Conservation (phyloP, 2,888 invertebrate species). For the Subacronicta megacephala region DNA sequence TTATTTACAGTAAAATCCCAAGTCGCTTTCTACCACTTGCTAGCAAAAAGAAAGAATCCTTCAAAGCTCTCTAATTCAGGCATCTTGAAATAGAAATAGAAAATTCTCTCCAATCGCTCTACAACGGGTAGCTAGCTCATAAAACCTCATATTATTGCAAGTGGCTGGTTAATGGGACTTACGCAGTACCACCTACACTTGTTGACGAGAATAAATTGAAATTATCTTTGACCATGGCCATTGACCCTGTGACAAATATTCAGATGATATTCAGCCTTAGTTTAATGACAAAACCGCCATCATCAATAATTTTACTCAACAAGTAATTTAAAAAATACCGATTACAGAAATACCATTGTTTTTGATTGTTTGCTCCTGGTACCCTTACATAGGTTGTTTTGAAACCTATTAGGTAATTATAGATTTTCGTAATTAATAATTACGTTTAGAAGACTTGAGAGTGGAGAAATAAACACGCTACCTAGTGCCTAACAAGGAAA, state of each 20-base stretch:
- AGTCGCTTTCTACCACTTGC: no score
- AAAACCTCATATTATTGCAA: conserved; percentile 33
- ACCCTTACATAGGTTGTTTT: no score
- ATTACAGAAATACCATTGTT: no score
- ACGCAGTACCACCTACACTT: conserved; percentile 30
- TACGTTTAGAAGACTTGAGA: neutral
- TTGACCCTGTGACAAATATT: conserved; percentile 56
- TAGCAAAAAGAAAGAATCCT: no score
- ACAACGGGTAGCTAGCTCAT: conserved; percentile 30
- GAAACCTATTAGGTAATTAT: no score
- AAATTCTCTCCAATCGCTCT: conserved; percentile 6
- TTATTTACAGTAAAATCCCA: no score
- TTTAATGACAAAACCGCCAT: neutral
- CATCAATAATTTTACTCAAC: no score
- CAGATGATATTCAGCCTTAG: conserved; percentile 18
- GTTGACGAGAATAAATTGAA: conserved; percentile 62
- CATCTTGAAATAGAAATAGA: conserved; percentile 17
- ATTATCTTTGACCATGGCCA: conserved; percentile 63
- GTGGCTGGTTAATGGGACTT: conserved; percentile 28
- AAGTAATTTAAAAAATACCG: no score
- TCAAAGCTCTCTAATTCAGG: neutral
- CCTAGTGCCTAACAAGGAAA: conserved; percentile 29
- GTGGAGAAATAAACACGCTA: conserved; percentile 1
- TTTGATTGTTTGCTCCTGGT: no score
- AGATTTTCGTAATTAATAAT: neutral